Evolutionary conservation across 2,113 vertebrate species (phyloP).

Genomic region (Tetrao urogallus): DNA sequence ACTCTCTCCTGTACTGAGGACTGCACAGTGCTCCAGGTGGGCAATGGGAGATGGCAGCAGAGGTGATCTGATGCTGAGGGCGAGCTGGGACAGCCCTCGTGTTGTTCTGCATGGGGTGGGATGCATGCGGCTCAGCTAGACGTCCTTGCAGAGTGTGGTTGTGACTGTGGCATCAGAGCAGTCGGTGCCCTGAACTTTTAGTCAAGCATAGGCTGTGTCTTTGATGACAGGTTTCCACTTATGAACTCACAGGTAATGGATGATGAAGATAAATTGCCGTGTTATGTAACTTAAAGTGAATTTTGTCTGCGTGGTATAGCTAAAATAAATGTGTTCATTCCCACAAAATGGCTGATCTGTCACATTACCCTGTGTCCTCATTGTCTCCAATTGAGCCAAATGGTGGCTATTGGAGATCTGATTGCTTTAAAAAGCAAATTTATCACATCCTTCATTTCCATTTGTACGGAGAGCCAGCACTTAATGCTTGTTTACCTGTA

Average conservation of each 20-base stretch:
- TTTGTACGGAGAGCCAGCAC: neutral
- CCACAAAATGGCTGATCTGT: neutral
- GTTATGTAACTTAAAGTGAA: conserved; percentile 41
- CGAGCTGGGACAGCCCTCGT: neutral
- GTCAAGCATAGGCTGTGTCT: neutral
- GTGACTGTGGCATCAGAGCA: neutral
- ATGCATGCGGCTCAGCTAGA: rapidly evolving
- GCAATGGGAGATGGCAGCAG: rapidly evolving
- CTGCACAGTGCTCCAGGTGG: too few relatives aligned
- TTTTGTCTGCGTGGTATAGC: conserved; percentile 11
- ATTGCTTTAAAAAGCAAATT: conserved; percentile 17
- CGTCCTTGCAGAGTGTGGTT: rapidly evolving
- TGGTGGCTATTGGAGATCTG: neutral
- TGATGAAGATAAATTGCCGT: conserved; percentile 29
- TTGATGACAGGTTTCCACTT: conserved; percentile 10
- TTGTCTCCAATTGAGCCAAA: neutral
- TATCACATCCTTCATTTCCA: neutral
- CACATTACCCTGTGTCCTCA: neutral
- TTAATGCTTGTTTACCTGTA: neutral
- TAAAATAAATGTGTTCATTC: conserved; percentile 33
- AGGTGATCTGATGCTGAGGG: neutral
- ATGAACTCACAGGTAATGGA: neutral
- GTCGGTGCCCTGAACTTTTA: neutral
- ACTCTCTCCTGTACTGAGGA: too few relatives aligned
- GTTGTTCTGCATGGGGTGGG: rapidly evolving